Conservation (phyloP, 37 sponge, comb jelly and placozoan genomes). For the Ephydatia muelleri region DNA sequence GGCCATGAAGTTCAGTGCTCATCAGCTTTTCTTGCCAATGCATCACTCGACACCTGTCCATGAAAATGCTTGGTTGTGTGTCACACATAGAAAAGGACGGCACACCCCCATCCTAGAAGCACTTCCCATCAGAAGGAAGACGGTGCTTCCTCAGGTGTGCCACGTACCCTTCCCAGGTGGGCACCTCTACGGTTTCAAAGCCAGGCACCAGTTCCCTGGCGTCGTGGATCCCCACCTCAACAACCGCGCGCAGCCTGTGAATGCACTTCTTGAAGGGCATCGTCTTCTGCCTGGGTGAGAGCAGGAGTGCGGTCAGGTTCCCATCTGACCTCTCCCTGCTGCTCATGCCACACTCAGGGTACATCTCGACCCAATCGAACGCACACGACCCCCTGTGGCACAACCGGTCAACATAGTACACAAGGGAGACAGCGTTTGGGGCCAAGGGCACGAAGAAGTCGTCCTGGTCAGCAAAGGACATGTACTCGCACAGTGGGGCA, state of each 20-base stretch:
- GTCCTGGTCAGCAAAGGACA: slow-evolving; percentile 29
- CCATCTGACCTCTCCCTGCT: background rate
- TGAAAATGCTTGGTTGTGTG: no score
- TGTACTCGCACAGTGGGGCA: slow-evolving; percentile 27
- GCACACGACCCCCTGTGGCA: slow-evolving; percentile 22
- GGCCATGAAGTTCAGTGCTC: no score
- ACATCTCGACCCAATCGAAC: slow-evolving; percentile 33
- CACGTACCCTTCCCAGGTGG: background rate
- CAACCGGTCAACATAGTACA: slow-evolving; percentile 22
- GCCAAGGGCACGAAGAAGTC: slow-evolving; percentile 45
- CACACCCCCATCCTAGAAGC: background rate
- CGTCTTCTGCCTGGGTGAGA: background rate
- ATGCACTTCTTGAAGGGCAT: background rate
- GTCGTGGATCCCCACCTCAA: slow-evolving; percentile 16
- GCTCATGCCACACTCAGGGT: slow-evolving; percentile 27
- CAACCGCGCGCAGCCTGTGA: background rate
- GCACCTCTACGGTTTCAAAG: background rate
- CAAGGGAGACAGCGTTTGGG: background rate
- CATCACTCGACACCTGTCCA: no score
- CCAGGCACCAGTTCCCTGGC: background rate
- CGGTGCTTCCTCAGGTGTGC: slow-evolving; percentile 5
- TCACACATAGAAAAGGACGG: no score
- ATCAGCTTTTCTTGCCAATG: no score
- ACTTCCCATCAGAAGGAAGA: background rate
- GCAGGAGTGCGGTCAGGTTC: slow-evolving; percentile 12